Evolutionary conservation across 2,888 invertebrate genomes (phyloP), one percentile per base, ranked within the genome.

Genomic region (Plagodis pulveraria): DNA sequence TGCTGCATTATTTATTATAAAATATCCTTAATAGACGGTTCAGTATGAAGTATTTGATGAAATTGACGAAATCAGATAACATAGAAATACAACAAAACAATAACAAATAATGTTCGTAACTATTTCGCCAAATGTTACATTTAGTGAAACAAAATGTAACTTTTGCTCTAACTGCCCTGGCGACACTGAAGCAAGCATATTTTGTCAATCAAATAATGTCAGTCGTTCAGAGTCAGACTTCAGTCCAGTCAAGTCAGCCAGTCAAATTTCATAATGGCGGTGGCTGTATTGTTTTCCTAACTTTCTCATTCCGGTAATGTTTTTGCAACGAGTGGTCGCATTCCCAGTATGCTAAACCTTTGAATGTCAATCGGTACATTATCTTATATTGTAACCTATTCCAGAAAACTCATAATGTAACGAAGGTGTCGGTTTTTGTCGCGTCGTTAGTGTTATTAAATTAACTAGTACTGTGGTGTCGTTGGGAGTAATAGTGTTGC

Each of bases 181-280:
- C 22, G 22, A 22, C 22, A 22, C 22, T 22, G 22, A 22, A 22
- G 22, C 22, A 22, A 22, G 22, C 22, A 22, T 22, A 22, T 22
- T 22, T 22, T 22, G 22, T 22, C 22, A 22, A 22, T 22, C 22
- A 22, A 22, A 22, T 22, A 22, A 22, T 22, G 22, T 22, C 22
- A 22, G 22, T 22, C 22, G 22, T 22, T 2, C 22, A 22, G 22
- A 22, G 1, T 2, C 22, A 22, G 22, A 22, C 22, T 22, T 50
- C 50, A 55, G 43, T 11, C 32, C 33, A 43, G 43, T 43, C 7
- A 36, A 12, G 46, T 56, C 53, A 48, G 77, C 76, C 78, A 74
- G 78, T 83, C 77, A 78, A 57, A 33, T 53, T 83, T 80, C 78
- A 68, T 90, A 89, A 90, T 90, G 90, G 90, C 90, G 90, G 87